Evolutionary conservation across 2,888 invertebrate species (phyloP), one percentile per base, ranked within the genome.

Genomic region (Cantharis rustica): DNA sequence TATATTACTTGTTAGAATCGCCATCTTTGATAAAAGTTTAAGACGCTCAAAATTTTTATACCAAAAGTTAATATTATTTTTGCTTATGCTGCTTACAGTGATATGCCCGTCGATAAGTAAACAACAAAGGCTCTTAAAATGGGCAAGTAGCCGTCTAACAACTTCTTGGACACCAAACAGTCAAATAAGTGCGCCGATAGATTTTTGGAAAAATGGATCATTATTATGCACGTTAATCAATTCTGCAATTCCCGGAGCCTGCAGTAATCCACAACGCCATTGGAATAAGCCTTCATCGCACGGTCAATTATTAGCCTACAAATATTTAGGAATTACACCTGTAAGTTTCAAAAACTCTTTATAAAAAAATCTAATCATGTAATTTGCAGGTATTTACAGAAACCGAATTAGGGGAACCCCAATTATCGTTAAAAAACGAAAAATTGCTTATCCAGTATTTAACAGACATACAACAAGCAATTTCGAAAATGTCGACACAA

Each of bases 171-270:
- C 85, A 0, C 83, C 85, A 0, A 78, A 79, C 69, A 85, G 84
- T 5, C 76, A 85, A 69, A 88, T 89, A n/a, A 83, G 90, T 79
- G 91, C 90, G 69, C 88, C 91, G 4, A 89, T 90, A 20, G 85
- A 86, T 27, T 83, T 88, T 11, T 92, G 92, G 92, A 88, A 88
- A 3, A 91, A 92, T 83, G 92, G 92, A 13, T 91, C 92, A 84
- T 88, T 92, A 17, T 86, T 92, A 0, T 92, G 92, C 85, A 90
- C 90, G 5, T 88, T 91, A 69, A 86, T 92, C 72, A 92, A 92
- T 81, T 88, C 89, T 9, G 90, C 89, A 0, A 85, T 92, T n/a
- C 91, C 92, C 0, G 92, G 92, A 73, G 91, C 92, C 0, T 92
- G 92, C 85, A 89, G 90, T 0, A 91, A 91, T 4, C 87, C 88